A percentile compares a stretch with the other conserved stretches of the same genome.
Evolutionary conservation across 2,113 vertebrate species (phyloP).

Genomic region (Rhegmatorhina hoffmannsi): DNA sequence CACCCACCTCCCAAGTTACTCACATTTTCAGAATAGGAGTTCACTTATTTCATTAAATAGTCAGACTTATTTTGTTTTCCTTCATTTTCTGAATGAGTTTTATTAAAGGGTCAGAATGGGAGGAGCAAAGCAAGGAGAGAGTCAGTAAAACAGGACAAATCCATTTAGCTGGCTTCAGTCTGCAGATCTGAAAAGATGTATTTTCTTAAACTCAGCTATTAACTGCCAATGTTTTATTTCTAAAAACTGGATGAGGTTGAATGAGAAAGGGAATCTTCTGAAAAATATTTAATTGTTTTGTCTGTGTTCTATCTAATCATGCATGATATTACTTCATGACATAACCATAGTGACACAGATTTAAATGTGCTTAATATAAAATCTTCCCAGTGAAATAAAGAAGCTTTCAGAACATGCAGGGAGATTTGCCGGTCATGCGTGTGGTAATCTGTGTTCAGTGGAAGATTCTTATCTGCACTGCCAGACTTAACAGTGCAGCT

Average conservation of each 20-base stretch:
- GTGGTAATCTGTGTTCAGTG: constrained; percentile 40
- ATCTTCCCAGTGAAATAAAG: constrained; percentile 39
- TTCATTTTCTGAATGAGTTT: not conserved
- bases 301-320: constrained; percentile 30
- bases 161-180: not conserved
- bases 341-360: constrained; percentile 66
- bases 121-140: not conserved
- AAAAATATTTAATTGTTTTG: constrained; percentile 43
- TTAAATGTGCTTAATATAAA: constrained; percentile 39
- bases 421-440: constrained; percentile 49
- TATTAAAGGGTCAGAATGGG: not conserved
- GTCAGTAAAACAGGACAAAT: constrained; percentile 24
- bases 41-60: not conserved
- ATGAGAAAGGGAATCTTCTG: not conserved
- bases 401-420: constrained; percentile 33
- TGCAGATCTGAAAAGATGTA: not conserved
- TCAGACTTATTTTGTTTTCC: not conserved
- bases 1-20: not conserved
- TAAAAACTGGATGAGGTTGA: not conserved
- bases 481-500: constrained; percentile 35
- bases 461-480: constrained; percentile 43
- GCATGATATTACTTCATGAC: constrained; percentile 50
- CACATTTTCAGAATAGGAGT: not conserved
- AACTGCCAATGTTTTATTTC: not conserved
- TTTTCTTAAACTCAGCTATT: constrained; percentile 17